phyloP scores from a whole-genome alignment of 2,113 vertebrate genomes.

The Brachypteracias leptosomus region DNA sequence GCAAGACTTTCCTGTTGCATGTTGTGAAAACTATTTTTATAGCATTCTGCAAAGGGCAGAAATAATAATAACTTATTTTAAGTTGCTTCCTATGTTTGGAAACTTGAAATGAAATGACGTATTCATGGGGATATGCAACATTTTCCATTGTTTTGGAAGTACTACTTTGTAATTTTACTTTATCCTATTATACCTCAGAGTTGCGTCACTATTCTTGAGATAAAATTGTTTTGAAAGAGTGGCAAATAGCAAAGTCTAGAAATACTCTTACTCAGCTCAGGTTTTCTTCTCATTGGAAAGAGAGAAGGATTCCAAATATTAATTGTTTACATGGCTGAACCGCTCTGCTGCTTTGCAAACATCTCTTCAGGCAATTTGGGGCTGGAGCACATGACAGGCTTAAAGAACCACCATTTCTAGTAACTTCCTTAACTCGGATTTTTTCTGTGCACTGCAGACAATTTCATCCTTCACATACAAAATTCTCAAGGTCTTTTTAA shows the following conservation, averaged over 20 bases:
- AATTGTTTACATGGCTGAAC: background rate
- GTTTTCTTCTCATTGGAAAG: background rate
- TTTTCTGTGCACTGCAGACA: background rate
- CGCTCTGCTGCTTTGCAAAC: background rate
- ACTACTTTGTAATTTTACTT: background rate
- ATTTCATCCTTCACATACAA: background rate
- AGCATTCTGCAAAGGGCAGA: conserved; percentile 19
- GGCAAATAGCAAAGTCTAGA: background rate
- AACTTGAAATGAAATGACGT: background rate
- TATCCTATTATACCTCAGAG: background rate
- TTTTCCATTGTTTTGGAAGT: conserved; percentile 18
- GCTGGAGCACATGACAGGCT: background rate
- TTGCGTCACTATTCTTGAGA: background rate
- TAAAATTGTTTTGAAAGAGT: background rate
- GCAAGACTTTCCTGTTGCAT: background rate
- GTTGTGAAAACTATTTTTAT: conserved; percentile 24
- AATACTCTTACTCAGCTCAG: background rate
- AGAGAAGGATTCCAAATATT: background rate
- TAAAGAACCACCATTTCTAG: background rate
- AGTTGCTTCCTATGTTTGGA: conserved; percentile 14
- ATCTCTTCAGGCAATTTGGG: background rate
- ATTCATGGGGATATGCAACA: background rate
- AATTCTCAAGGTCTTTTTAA: conserved; percentile 24
- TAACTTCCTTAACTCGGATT: background rate
- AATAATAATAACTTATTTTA: conserved; percentile 22